Evolutionary conservation across 2,113 vertebrate species (phyloP).

Genomic region (Zingel zingel): DNA sequence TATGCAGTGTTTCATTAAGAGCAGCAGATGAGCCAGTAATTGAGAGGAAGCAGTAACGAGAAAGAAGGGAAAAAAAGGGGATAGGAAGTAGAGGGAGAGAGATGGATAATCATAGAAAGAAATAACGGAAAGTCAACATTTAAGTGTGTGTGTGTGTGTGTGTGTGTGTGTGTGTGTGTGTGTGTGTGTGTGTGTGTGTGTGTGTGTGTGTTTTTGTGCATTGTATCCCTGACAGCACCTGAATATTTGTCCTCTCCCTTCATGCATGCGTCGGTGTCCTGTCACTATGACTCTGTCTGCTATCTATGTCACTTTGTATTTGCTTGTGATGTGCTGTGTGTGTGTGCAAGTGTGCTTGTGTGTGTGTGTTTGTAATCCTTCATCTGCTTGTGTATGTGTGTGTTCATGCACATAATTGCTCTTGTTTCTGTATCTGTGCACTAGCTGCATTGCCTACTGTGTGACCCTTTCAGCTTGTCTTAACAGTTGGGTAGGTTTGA

Average conservation of each 20-base stretch:
- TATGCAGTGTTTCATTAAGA: constrained; percentile 76
- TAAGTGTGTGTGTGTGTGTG: constrained; percentile 27
- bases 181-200: constrained; percentile 30
- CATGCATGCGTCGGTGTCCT: constrained; percentile 65
- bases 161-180: constrained; percentile 14
- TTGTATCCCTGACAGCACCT: constrained; percentile 59
- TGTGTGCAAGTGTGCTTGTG: constrained; percentile 1
- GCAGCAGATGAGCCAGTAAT: constrained; percentile 69
- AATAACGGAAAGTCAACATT: constrained; percentile 32
- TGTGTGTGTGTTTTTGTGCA: constrained; percentile 10
- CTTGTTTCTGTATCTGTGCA: constrained; percentile 24
- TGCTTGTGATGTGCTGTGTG: constrained; percentile 50
- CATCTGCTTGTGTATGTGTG: constrained; percentile 27
- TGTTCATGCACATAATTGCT: constrained; percentile 6
- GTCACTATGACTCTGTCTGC: constrained; percentile 65
- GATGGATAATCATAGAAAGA: constrained; percentile 46
- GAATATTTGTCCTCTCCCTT: constrained; percentile 59
- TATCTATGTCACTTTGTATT: constrained; percentile 70
- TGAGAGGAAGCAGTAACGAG: constrained; percentile 36
- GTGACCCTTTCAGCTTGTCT: constrained; percentile 39
- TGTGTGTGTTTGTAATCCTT: constrained; percentile 23
- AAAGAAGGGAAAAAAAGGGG: constrained; percentile 25
- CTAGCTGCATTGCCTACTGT: neutral
- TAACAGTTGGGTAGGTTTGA: constrained; percentile 20
- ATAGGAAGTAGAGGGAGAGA: constrained; percentile 48